Evolutionary conservation across 2,888 invertebrate species (phyloP), one percentile per base, ranked within the genome.

Genomic region (Glaucopsyche alexis): DNA sequence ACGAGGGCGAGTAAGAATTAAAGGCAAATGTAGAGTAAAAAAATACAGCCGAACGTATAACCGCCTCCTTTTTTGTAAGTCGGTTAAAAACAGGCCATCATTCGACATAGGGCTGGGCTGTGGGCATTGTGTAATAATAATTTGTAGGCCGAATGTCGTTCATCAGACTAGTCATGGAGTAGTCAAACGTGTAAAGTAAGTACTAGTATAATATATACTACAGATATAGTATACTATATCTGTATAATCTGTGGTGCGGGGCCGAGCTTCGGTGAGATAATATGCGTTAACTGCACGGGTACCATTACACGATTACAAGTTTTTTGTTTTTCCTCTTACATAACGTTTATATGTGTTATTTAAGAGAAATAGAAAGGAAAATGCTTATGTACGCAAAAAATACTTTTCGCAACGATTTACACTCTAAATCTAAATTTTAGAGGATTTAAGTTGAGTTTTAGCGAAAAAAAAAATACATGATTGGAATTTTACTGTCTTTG

Each of bases 291-390:
- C 42, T 8, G 69, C 47, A 49, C 47, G 38, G 69, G 16, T 16
- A 16, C 66, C n/a, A 11, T 67, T 19, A 47, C 69, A 45, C 69
- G 29, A 49, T 49, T 69, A 38, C 69, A 69, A 19, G 45, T 69
- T 69, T 45, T 69, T 47, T 69, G 69, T 69, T 69, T 49, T 67
- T 19, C 67, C 16, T 29, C 19, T 69, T 19, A 69, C 49, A 69
- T 69, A 29, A 29, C 49, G 14, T 65, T 38, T 38, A 7, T 65
- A 14, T 65, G 13, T 11, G 38, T 49, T 49, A 69, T 47, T 19
- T 47, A 69, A 42, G 42, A 42, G 3, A 8, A 42, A 3, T 42
- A 42, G 42, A 11, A 60, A 38, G 60, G 29, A 38, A 29, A 60
- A 38, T 60, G 29, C 29, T 38, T 13, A 19, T 2, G 6, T 13